phyloP scores from a whole-genome alignment of 2,113 vertebrate genomes.

The mouse (Mus musculus) region GRCm39 chr16:83078501-83079000 shows the following conservation, averaged over 20 bases:
- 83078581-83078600: background rate
- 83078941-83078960: no score
- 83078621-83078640: background rate
- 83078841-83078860: background rate
- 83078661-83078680: background rate
- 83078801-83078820: background rate
- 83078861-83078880: background rate
- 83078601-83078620: background rate
- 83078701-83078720: no score
- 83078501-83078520: background rate
- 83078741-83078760: background rate
- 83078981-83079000: background rate
- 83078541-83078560: background rate
- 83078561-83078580: background rate
- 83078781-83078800: background rate
- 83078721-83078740: background rate
- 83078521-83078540: rapidly evolving
- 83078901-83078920: background rate
- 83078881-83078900: background rate
- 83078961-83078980: rapidly evolving
- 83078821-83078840: background rate
- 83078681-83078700: background rate
- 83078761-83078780: background rate
- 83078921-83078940: background rate
- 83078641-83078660: background rate